Percentiles rank a stretch among this genome's conserved stretches.
Conservation (phyloP, 2,888 invertebrate species). For the Panzeria rudis region DNA sequence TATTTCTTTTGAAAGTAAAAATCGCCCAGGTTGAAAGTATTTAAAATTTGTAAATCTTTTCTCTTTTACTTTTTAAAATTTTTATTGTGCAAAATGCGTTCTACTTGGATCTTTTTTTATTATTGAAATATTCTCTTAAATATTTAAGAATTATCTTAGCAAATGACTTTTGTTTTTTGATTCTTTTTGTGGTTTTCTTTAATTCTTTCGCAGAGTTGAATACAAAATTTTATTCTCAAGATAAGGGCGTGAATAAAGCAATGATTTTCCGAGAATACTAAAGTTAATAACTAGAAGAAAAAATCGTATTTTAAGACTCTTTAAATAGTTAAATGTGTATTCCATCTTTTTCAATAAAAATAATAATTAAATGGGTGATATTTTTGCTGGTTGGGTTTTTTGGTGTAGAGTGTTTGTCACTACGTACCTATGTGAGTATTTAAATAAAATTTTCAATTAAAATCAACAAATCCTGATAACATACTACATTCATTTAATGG, state of each 20-base stretch:
- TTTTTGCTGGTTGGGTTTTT: neutral
- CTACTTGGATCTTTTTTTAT: slow-evolving; percentile 23
- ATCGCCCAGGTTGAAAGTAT: slow-evolving; percentile 72
- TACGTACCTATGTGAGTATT: too few relatives aligned
- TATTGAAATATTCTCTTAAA: slow-evolving; percentile 16
- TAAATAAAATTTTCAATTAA: too few relatives aligned
- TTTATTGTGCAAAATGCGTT: slow-evolving; percentile 63
- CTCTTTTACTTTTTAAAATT: slow-evolving; percentile 30
- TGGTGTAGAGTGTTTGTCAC: too few relatives aligned
- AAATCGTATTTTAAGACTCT: slow-evolving; percentile 80
- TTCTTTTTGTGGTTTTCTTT: slow-evolving; percentile 12
- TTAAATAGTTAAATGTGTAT: slow-evolving; percentile 32
- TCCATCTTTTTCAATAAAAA: too few relatives aligned
- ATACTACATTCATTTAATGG: too few relatives aligned
- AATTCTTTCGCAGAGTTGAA: slow-evolving; percentile 4
- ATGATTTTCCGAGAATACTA: slow-evolving; percentile 76
- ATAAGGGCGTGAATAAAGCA: slow-evolving; percentile 66
- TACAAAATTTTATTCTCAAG: neutral
- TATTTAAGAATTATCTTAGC: slow-evolving; percentile 33
- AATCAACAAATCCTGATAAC: too few relatives aligned
- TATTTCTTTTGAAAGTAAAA: slow-evolving; percentile 63
- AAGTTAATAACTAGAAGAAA: slow-evolving; percentile 72
- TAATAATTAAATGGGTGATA: neutral
- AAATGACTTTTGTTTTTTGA: slow-evolving; percentile 66
- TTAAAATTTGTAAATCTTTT: slow-evolving; percentile 48